Evolutionary conservation across 2,113 vertebrate genomes (phyloP).

Genomic region (Andinoacara biseriatus): DNA sequence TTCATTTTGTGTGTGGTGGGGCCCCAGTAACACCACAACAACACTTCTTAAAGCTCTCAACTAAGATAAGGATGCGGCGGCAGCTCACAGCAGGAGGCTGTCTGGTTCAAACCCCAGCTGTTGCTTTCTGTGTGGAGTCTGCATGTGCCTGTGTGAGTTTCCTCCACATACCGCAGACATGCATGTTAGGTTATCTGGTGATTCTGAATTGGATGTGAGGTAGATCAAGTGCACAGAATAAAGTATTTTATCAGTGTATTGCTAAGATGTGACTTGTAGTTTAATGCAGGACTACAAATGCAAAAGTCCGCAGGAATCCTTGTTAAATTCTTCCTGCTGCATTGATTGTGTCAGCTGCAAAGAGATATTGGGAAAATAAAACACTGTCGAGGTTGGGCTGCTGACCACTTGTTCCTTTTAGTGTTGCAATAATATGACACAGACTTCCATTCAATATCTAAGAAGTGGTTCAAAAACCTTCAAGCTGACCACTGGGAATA

Average conservation of each 20-base stretch:
- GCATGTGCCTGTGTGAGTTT: not conserved
- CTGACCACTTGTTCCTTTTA: not conserved
- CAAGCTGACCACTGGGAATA: not conserved
- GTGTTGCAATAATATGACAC: not conserved
- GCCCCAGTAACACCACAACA: not conserved
- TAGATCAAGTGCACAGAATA: not conserved
- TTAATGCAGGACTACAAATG: not conserved
- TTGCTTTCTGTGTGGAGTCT: not conserved
- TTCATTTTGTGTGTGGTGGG: not conserved
- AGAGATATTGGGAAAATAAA: not conserved
- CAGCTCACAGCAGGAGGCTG: not conserved
- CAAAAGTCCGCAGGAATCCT: not conserved
- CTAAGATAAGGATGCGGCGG: not conserved
- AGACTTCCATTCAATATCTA: not conserved
- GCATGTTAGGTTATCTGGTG: not conserved
- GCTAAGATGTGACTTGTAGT: too few species aligned
- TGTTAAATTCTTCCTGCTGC: not conserved
- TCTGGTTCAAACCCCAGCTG: not conserved
- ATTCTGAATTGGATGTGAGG: not conserved
- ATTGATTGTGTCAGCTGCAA: not conserved
- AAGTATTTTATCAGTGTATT: too few species aligned
- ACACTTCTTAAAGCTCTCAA: not conserved
- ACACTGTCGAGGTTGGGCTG: not conserved
- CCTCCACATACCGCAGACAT: not conserved
- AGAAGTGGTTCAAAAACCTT: not conserved